Conservation (phyloP, 2,797 vertebrate genomes). For the Artibeus jamaicensis region DNA sequence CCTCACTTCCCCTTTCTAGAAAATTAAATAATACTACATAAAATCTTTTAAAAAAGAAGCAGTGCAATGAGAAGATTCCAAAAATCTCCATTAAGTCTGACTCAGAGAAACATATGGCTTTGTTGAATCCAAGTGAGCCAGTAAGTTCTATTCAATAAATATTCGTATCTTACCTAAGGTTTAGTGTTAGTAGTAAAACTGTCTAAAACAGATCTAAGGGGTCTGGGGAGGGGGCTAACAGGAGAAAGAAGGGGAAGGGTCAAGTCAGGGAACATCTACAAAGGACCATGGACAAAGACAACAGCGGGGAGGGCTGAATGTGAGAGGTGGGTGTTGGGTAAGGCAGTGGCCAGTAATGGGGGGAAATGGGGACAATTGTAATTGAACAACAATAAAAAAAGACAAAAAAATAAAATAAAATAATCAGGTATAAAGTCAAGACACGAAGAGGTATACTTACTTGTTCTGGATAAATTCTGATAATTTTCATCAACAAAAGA, state of each 20-base stretch:
- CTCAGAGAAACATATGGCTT: neutral
- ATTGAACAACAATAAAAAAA: no score
- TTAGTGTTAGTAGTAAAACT: neutral
- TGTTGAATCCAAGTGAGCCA: slow-evolving; percentile 27
- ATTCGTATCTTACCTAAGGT: neutral
- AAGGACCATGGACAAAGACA: no score
- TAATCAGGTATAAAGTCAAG: slow-evolving; percentile 16
- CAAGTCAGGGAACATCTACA: no score
- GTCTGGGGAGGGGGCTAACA: no score
- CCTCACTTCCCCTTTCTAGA: neutral
- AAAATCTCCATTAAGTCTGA: slow-evolving; percentile 28
- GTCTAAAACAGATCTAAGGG: slow-evolving; percentile 5
- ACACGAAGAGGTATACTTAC: neutral
- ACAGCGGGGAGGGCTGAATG: no score
- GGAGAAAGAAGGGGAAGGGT: no score
- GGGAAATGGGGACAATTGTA: no score
- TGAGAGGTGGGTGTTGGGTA: no score
- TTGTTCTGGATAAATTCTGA: slow-evolving; percentile 16
- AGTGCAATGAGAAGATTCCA: slow-evolving; percentile 44
- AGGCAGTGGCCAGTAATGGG: no score
- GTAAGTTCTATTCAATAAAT: slow-evolving; percentile 10
- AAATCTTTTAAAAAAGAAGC: neutral
- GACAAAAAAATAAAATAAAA: no score
- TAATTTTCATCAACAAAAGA: neutral
- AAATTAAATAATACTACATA: neutral